A percentile compares a stretch with the other conserved stretches of the same genome.
These are phyloP conservation scores for Saccostrea cuccullata DNA, from an alignment of 1,140 invertebrate species.

Conservation along the genomic window DNA sequence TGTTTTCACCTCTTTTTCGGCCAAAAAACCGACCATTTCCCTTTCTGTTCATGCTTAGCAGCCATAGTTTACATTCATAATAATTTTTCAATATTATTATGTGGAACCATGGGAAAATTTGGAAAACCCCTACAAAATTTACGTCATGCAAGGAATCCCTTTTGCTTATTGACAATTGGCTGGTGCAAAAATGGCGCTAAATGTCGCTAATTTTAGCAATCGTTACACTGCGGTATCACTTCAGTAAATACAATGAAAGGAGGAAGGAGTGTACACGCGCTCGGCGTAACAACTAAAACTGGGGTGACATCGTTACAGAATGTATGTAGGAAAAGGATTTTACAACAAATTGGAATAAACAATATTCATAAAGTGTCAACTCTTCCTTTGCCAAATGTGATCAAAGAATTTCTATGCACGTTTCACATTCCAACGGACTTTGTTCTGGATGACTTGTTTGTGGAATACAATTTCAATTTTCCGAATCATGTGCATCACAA, in stretches of 20 bases:
- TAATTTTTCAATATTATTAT: slow-evolving; percentile 37
- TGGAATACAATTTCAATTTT: slow-evolving; percentile 69
- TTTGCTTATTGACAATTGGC: slow-evolving; percentile 15
- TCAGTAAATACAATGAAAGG: neutral
- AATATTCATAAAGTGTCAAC: slow-evolving; percentile 59
- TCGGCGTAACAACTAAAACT: slow-evolving; percentile 18
- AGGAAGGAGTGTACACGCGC: neutral
- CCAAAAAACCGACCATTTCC: slow-evolving; percentile 71
- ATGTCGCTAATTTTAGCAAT: neutral
- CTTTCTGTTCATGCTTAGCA: slow-evolving; percentile 72
- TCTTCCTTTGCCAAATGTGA: slow-evolving; percentile 61
- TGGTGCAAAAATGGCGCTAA: slow-evolving; percentile 4
- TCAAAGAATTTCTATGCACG: slow-evolving; percentile 61
- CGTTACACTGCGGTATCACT: neutral
- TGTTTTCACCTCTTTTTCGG: slow-evolving; percentile 66
- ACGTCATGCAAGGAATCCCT: slow-evolving; percentile 30
- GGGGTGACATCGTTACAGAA: slow-evolving; percentile 61
- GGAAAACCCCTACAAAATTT: neutral
- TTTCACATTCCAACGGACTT: slow-evolving; percentile 67
- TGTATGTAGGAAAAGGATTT: slow-evolving; percentile 58
- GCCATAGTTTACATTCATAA: slow-evolving; percentile 69
- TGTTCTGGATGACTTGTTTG: slow-evolving; percentile 60
- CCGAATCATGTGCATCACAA: slow-evolving; percentile 68
- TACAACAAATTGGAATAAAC: slow-evolving; percentile 56
- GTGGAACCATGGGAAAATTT: slow-evolving; percentile 43